These are phyloP conservation scores for Tetropium fuscum DNA, from an alignment of 2,888 invertebrate species.

Conservation along the genomic window DNA sequence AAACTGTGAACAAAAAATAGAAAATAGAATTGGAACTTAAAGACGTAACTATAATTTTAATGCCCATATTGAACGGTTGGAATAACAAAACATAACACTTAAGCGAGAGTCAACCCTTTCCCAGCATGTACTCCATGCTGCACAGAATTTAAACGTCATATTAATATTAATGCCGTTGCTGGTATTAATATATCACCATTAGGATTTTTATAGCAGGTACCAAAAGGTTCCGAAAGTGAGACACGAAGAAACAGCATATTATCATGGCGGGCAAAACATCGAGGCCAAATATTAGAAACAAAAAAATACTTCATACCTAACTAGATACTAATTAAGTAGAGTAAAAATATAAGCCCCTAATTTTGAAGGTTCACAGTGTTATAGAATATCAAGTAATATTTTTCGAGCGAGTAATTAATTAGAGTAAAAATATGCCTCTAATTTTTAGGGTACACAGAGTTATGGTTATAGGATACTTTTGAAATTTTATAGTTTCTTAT, in stretches of 20 bases:
- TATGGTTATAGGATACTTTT: no score
- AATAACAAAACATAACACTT: constrained; percentile 27
- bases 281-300: not conserved
- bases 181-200: constrained; percentile 50
- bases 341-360: no score
- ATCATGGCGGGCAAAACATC: no score
- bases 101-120: constrained; percentile 34
- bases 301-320: no score
- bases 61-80: constrained; percentile 14
- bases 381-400: no score
- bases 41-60: constrained; percentile 18
- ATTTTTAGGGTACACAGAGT: no score
- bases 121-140: constrained; percentile 37
- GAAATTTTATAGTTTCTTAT: no score
- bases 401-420: no score
- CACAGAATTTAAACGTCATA: constrained; percentile 31
- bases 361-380: no score
- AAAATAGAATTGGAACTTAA: constrained; percentile 13
- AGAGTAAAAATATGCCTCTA: no score
- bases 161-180: constrained; percentile 33
- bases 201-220: constrained; percentile 8
- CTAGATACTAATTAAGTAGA: no score
- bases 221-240: constrained; percentile 10
- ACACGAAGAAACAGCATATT: constrained; percentile 5
- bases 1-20: constrained; percentile 1